These are phyloP conservation scores for Meriones unguiculatus DNA, from an alignment of 2,113 vertebrate genomes.

Conservation along the genomic window DNA sequence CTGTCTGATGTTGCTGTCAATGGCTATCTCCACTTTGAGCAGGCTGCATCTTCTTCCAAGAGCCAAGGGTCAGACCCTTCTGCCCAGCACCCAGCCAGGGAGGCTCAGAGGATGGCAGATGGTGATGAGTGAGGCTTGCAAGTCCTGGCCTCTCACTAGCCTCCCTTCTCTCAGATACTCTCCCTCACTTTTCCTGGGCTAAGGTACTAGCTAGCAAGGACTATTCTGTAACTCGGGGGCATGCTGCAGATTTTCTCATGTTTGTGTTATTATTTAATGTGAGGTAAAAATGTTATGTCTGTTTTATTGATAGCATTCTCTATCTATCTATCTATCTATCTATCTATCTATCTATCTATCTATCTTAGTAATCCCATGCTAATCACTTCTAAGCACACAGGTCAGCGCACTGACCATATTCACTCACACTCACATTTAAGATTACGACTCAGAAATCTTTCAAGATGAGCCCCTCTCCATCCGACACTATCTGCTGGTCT, in stretches of 20 bases:
- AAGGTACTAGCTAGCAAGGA: rapidly evolving
- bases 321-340: too few relatives aligned
- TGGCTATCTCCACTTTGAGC: not conserved
- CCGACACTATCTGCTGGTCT: not conserved
- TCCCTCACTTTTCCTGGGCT: rapidly evolving
- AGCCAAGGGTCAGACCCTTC: not conserved
- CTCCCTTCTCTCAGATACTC: not conserved
- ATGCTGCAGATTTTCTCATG: not conserved
- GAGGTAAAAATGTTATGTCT: not conserved
- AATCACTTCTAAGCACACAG: not conserved
- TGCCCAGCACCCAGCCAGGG: not conserved
- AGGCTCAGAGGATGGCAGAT: rapidly evolving
- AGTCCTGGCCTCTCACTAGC: not conserved
- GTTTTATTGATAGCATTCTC: not conserved
- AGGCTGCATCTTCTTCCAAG: rapidly evolving
- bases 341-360: too few relatives aligned
- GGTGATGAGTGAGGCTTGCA: not conserved
- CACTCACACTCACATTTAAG: not conserved
- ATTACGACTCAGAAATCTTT: not conserved
- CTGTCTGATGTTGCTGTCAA: rapidly evolving
- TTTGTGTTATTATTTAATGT: not conserved
- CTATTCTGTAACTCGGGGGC: not conserved
- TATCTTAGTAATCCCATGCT: not conserved
- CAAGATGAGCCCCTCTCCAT: rapidly evolving
- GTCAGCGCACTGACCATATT: too few relatives aligned